Evolutionary conservation across 2,797 vertebrate genomes (phyloP).

Genomic region (Typhlichthys subterraneus): DNA sequence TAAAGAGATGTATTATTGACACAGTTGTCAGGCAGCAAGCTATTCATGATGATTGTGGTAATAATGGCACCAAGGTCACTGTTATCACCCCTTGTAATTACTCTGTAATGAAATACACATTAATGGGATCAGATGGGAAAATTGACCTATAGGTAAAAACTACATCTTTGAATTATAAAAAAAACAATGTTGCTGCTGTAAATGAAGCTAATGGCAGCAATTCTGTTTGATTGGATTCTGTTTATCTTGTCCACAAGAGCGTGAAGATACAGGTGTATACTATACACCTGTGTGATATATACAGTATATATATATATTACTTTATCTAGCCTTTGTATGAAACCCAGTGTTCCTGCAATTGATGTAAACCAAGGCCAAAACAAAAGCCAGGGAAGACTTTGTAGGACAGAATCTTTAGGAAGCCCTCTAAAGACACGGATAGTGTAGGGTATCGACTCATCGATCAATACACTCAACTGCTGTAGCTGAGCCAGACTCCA

Average conservation of each 20-base stretch:
- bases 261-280: too few species aligned
- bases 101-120: too few species aligned
- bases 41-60: slow-evolving; percentile 8
- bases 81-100: neutral
- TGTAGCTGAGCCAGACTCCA: slow-evolving; percentile 68
- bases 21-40: neutral
- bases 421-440: slow-evolving; percentile 43
- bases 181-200: too few species aligned
- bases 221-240: too few species aligned
- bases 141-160: too few species aligned
- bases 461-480: slow-evolving; percentile 65
- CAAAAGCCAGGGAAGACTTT: slow-evolving; percentile 53
- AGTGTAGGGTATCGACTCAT: slow-evolving; percentile 61
- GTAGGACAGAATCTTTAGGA: slow-evolving; percentile 39
- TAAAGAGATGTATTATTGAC: too few species aligned
- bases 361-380: slow-evolving; percentile 49
- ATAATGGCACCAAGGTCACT: slow-evolving; percentile 1
- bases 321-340: slow-evolving; percentile 7
- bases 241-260: too few species aligned
- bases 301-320: too few species aligned
- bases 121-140: too few species aligned
- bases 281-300: too few species aligned
- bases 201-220: too few species aligned
- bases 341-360: slow-evolving; percentile 39
- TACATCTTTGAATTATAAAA: too few species aligned